Evolutionary conservation across 1,140 invertebrate genomes (phyloP).

Genomic region (Acromyrmex charruanus): DNA sequence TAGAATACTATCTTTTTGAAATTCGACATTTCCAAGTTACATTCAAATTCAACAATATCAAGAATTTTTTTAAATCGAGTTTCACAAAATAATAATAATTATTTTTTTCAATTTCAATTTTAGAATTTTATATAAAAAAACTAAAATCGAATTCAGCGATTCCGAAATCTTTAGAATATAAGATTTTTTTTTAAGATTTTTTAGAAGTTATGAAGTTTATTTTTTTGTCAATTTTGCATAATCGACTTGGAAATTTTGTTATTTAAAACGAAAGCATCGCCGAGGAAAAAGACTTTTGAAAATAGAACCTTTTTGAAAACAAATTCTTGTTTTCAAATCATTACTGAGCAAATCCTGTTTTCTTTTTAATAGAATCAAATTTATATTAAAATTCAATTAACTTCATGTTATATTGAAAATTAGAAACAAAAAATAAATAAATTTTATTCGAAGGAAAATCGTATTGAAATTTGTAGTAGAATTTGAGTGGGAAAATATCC

Average conservation of each 20-base stretch:
- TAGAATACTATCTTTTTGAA: no score
- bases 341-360: neutral
- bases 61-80: no score
- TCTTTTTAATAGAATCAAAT: no score
- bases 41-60: no score
- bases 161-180: no score
- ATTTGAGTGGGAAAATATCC: neutral
- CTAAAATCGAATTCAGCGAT: no score
- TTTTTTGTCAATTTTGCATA: slow-evolving; percentile 16
- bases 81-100: no score
- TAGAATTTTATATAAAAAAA: no score
- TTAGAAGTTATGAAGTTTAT: neutral
- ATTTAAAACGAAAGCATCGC: neutral
- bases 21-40: no score
- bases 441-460: neutral
- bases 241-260: slow-evolving; percentile 1
- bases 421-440: neutral
- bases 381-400: neutral
- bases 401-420: neutral
- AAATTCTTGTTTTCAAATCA: neutral
- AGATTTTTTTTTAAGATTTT: no score
- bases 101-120: no score
- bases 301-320: neutral
- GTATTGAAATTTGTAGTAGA: slow-evolving; percentile 12
- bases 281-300: neutral